Conservation (phyloP, 2,113 vertebrate species). For the Passer domesticus region DNA sequence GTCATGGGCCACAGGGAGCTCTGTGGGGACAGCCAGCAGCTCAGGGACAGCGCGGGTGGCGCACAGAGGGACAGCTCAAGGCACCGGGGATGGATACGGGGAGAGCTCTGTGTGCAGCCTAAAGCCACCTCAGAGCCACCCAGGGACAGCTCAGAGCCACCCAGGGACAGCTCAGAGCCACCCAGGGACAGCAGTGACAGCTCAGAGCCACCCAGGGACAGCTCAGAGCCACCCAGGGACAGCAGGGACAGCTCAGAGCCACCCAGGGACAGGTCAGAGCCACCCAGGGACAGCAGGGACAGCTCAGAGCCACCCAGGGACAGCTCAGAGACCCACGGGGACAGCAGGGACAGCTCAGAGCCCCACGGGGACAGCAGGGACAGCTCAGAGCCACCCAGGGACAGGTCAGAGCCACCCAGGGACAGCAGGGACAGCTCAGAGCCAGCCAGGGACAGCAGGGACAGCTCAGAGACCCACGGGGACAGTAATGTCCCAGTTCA, state of each 20-base stretch:
- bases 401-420: neutral
- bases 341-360: neutral
- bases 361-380: neutral
- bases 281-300: neutral
- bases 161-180: neutral
- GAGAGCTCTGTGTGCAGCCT: neutral
- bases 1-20: constrained; percentile 98
- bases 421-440: neutral
- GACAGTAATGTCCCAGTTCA: too few relatives aligned
- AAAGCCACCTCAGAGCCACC: neutral
- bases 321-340: too few relatives aligned
- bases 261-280: neutral
- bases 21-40: constrained; percentile 54
- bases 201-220: too few relatives aligned
- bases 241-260: neutral
- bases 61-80: accelerated
- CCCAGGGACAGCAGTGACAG: too few relatives aligned
- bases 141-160: neutral
- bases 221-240: neutral
- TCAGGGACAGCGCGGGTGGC: neutral
- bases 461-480: neutral
- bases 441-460: neutral
- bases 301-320: neutral
- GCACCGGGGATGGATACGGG: accelerated
- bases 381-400: neutral